Evolutionary conservation across 2,797 vertebrate species (phyloP).

Genomic region (Australoheros facetus): DNA sequence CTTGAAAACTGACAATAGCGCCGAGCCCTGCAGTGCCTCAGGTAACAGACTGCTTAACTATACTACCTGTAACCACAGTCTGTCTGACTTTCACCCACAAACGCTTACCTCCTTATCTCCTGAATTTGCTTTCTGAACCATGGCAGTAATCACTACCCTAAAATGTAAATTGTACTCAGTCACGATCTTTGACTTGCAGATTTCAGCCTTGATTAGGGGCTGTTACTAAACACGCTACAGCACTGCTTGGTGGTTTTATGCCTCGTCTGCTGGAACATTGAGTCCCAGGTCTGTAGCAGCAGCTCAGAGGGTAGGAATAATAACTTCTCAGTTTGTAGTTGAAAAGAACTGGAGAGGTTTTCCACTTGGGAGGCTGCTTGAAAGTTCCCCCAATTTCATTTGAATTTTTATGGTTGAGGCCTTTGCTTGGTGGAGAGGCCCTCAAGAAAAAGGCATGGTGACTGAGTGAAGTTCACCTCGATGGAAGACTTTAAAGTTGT

Average conservation of each 20-base stretch:
- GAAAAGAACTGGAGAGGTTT: conserved; percentile 53
- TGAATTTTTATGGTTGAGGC: conserved; percentile 73
- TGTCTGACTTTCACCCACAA: conserved; percentile 63
- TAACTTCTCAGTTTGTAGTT: conserved; percentile 53
- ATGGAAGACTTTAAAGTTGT: conserved; percentile 56
- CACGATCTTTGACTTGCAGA: conserved; percentile 53
- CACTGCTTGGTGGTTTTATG: conserved; percentile 44
- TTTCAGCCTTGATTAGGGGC: conserved; percentile 61
- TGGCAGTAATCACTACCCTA: conserved; percentile 42
- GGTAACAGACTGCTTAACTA: conserved; percentile 82
- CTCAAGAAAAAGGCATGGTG: conserved; percentile 66
- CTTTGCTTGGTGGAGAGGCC: conserved; percentile 67
- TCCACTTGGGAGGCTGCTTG: conserved; percentile 60
- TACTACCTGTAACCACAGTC: conserved; percentile 61
- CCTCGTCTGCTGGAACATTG: conserved; percentile 36
- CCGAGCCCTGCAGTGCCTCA: conserved; percentile 85
- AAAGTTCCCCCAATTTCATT: conserved; percentile 65
- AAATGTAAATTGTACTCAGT: conserved; percentile 60
- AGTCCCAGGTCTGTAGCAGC: conserved; percentile 24
- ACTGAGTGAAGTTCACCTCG: conserved; percentile 64
- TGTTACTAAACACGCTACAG: conserved; percentile 54
- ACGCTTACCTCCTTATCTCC: conserved; percentile 56
- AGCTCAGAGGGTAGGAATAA: conserved; percentile 55
- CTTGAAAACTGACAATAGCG: conserved; percentile 51
- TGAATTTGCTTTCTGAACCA: conserved; percentile 41